These are phyloP conservation scores for Pseudorhombus dupliciocellatus DNA, from an alignment of 2,113 vertebrate genomes.

Conservation along the genomic window DNA sequence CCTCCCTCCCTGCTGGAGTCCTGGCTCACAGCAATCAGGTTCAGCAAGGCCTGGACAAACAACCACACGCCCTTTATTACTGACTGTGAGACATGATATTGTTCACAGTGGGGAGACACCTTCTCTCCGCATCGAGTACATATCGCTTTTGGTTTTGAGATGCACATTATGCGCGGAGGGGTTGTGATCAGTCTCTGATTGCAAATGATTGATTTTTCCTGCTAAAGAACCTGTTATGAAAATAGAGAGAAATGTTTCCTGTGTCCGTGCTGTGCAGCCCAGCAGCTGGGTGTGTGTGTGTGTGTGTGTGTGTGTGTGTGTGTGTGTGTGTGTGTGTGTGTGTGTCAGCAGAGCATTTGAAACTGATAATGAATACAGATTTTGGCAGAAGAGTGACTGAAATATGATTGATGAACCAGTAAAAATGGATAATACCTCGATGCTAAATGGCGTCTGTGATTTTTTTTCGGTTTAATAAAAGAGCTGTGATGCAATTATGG, in stretches of 20 bases:
- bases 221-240: not conserved
- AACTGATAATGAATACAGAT: conserved; percentile 15
- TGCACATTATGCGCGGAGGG: not conserved
- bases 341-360: not conserved
- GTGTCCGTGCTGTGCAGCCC: not conserved
- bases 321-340: not conserved
- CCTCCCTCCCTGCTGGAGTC: conserved; percentile 48
- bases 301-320: not conserved
- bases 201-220: not conserved
- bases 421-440: conserved; percentile 12
- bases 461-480: conserved; percentile 38
- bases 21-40: conserved; percentile 51
- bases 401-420: conserved; percentile 26
- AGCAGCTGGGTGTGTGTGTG: not conserved
- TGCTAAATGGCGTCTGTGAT: conserved; percentile 12
- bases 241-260: not conserved
- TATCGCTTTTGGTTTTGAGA: not conserved
- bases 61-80: conserved; percentile 60
- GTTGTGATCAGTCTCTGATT: not conserved
- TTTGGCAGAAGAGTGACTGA: conserved; percentile 4
- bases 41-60: conserved; percentile 55
- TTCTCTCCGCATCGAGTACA: conserved; percentile 8
- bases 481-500: conserved; percentile 23
- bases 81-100: conserved; percentile 52
- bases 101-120: conserved; percentile 48